phyloP scores from a whole-genome alignment of 1,140 invertebrate species.

The Lepidotrigona ventralis region DNA sequence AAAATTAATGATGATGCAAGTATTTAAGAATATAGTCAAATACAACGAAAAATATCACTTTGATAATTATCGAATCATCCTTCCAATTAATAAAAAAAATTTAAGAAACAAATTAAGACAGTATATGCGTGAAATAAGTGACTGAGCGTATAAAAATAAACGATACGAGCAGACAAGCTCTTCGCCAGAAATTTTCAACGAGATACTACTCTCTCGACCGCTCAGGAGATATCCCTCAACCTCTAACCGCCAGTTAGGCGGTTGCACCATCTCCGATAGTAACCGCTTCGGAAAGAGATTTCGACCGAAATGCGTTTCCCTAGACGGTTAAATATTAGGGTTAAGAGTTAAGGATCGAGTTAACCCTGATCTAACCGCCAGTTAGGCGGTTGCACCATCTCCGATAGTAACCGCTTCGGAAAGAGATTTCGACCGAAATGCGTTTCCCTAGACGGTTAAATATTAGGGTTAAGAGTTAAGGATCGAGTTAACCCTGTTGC shows the following conservation, averaged over 20 bases:
- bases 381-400: not conserved
- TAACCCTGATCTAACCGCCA: conserved; percentile 55
- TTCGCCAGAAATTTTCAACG: not conserved
- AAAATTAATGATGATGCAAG: too few species aligned
- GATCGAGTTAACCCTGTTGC: conserved; percentile 63
- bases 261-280: not conserved
- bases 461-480: conserved; percentile 64
- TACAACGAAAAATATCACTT: too few species aligned
- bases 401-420: not conserved
- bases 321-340: conserved; percentile 63
- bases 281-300: conserved; percentile 40
- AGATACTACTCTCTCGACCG: not conserved
- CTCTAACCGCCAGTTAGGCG: not conserved
- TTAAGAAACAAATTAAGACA: too few species aligned
- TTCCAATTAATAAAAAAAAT: too few species aligned
- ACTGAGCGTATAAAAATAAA: too few species aligned
- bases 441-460: conserved; percentile 62
- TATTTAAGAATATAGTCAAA: too few species aligned
- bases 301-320: conserved; percentile 29
- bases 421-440: conserved; percentile 40
- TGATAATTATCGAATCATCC: too few species aligned
- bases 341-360: conserved; percentile 63
- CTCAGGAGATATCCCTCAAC: too few species aligned
- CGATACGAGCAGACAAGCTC: not conserved
- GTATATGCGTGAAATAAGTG: too few species aligned